Evolutionary conservation across 1,140 invertebrate genomes (phyloP), one percentile per base, ranked within the genome.

Genomic region (Drosophila pseudoananassae): DNA sequence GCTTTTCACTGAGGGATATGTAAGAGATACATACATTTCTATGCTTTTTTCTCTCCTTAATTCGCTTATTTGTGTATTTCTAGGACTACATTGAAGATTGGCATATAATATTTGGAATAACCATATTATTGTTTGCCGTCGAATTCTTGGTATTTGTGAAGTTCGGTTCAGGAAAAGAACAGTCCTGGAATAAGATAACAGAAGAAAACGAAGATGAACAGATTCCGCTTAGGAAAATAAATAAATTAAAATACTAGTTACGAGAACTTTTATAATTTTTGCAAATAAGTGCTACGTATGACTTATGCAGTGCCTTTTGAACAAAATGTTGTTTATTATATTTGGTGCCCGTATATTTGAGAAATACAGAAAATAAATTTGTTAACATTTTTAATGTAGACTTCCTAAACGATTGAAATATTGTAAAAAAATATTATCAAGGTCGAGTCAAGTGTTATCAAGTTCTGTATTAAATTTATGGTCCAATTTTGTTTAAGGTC

Each of bases 91-190:
- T 96, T 65, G 93, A 93, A 29, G 95, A 96, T 3, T 98, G 97
- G 97, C 94, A 95, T 31, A 94, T 95, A 0, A 95, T 98, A 69
- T 98, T 98, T 92, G 96, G 95, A 89, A 94, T 96, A 3, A 96
- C 96, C 0, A 94, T 96, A 33, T 94, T 76, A 1, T 90, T 98
- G 6, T 97, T 97, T 78, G 75, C 94, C 2, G 87, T 97, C 2
- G 96, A 97, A 82, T 95, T 96, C 59, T 25, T 97, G 0, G 93
- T 96, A 5, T 98, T 96, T 88, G 93, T 94, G 5, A 92, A 97
- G 38, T 97, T 98, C 77, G 96, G 95, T 1, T 95, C 95, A 1
- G 97, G 96, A 0, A 95, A 97, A 72, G 94, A 96, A 76, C 97
- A 98, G 90, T 89, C 94, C 1, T 98, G 97, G 97, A 96, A 97